phyloP scores from a whole-genome alignment of 2,888 invertebrate species.

The Drosophila gaucha region DNA sequence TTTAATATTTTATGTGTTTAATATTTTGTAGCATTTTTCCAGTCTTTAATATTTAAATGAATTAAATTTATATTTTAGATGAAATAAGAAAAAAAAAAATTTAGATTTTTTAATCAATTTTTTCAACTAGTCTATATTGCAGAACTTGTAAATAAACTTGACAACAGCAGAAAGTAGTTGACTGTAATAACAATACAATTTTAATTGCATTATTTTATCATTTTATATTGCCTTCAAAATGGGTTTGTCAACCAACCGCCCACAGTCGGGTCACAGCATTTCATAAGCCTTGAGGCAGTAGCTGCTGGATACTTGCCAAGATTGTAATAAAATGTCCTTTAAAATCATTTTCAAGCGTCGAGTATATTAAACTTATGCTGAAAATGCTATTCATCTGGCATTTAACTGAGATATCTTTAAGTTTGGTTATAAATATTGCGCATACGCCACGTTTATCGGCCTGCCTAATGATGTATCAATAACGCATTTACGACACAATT shows the following conservation, averaged over 20 bases:
- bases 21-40: too few species aligned
- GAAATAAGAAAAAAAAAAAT: too few species aligned
- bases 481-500: constrained; percentile 72
- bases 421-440: constrained; percentile 46
- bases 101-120: too few species aligned
- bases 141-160: too few species aligned
- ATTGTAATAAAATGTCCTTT: background rate
- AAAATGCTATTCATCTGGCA: background rate
- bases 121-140: too few species aligned
- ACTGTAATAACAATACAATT: constrained; percentile 56
- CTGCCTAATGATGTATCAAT: constrained; percentile 74
- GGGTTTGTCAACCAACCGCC: background rate
- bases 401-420: constrained; percentile 39
- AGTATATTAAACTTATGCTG: background rate
- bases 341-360: constrained; percentile 8
- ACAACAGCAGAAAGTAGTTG: too few species aligned
- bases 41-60: too few species aligned
- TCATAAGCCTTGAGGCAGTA: constrained; percentile 2
- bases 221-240: background rate
- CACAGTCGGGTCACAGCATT: constrained; percentile 1
- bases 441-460: constrained; percentile 62
- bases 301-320: constrained; percentile 19
- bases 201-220: constrained; percentile 50
- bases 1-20: too few species aligned
- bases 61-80: too few species aligned